Conservation (phyloP, 2,113 vertebrate genomes). For the Hyla sarda region DNA sequence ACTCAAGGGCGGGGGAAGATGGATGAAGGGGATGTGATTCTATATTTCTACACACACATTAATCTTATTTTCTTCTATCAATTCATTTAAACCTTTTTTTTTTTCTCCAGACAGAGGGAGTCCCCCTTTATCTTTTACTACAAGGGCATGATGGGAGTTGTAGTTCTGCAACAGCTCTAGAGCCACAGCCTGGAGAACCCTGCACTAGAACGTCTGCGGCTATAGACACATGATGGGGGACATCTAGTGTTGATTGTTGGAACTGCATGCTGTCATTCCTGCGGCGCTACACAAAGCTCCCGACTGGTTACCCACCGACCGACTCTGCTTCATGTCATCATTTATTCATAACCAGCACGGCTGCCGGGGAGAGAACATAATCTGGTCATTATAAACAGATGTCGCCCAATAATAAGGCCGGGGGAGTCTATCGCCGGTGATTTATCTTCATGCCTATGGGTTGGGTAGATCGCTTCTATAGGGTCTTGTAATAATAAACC, state of each 20-base stretch:
- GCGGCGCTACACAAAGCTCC: background rate
- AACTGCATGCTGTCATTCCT: background rate
- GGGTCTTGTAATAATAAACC: background rate
- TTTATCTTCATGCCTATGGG: background rate
- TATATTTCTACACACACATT: too few species aligned
- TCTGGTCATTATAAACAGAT: background rate
- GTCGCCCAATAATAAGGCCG: background rate
- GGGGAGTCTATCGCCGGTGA: background rate
- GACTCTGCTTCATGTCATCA: background rate
- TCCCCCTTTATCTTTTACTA: too few species aligned
- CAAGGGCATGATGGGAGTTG: too few species aligned
- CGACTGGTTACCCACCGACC: background rate
- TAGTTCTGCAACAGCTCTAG: too few species aligned
- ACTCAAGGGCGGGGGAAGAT: too few species aligned
- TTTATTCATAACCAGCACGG: constrained; percentile 2
- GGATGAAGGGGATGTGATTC: too few species aligned
- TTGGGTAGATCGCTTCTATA: background rate
- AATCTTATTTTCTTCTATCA: too few species aligned
- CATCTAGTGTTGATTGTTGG: background rate
- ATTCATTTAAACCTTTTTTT: too few species aligned
- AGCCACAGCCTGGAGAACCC: too few species aligned
- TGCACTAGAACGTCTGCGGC: background rate
- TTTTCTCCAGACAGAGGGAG: too few species aligned
- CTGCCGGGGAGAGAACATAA: constrained; percentile 13
- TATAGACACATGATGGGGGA: background rate